Evolutionary conservation across 1,140 invertebrate genomes (phyloP), one percentile per base, ranked within the genome.

Genomic region (Teleopsis dalmanni): DNA sequence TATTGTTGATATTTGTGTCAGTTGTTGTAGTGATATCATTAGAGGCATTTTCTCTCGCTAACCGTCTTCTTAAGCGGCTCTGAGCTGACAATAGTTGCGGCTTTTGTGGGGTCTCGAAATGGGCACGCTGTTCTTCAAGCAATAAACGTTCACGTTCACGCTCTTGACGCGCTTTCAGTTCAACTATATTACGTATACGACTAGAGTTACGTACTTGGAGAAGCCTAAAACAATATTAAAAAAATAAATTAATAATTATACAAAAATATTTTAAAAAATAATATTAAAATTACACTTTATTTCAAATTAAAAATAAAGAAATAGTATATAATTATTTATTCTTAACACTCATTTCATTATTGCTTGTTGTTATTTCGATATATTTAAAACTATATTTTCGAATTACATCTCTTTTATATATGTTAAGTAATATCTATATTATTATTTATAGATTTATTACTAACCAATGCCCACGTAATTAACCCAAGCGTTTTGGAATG

Each of bases 181-280:
- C 74, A 26, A 75, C 70, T 14, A 78, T 55, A 52, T 75, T 76
- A 25, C 72, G 71, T 38, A 70, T 60, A 40, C 67, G 67, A 51
- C 55, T 58, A 1, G 67, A 70, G 46, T 70, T 70, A 11, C 67
- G 66, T 18, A 64, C 60, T 52, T 70, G 67, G 40, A 70, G 31
- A 27, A 70, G 47, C 52, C 67, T 70, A 22, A 19, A 37, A 35
- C 25, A 8, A 29, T 22, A 34, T 31, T 36, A 41, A 41, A 43
- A 18, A 27, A 43, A 29, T 10, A 25, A 36, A 26, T 27, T 47
- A 21, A 4, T n/a, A 34, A 18, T 42, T 27, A 42, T 26, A 16
- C 19, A 13, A 13, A 31, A 31, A 13, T 31, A 31, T 7, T 31
- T 8, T 7, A 8, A 31, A 31, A 31, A 13, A 31, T 8, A 31